phyloP scores from a whole-genome alignment of 2,797 vertebrate species.

The Catharus ustulatus region DNA sequence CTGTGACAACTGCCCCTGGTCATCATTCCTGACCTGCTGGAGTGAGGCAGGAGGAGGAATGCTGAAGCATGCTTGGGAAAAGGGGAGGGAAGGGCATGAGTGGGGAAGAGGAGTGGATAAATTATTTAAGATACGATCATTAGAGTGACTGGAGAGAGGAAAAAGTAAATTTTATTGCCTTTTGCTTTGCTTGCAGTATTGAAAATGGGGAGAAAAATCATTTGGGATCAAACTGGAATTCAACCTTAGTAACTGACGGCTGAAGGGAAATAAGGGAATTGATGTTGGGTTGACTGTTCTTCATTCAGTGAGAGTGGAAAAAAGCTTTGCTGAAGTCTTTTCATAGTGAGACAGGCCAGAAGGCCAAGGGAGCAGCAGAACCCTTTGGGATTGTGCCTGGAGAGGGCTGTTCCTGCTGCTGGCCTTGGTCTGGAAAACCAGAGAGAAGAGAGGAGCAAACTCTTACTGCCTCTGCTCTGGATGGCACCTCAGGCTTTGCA shows the following conservation, averaged over 20 bases:
- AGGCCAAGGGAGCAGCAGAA: not conserved
- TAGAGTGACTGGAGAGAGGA: not conserved
- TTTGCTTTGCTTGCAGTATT: constrained; percentile 41
- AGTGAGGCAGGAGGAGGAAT: constrained; percentile 25
- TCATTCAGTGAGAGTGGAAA: not conserved
- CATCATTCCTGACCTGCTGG: not conserved
- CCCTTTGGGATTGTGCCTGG: not conserved
- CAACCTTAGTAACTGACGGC: not conserved
- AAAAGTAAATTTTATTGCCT: not conserved
- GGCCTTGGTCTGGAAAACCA: not conserved
- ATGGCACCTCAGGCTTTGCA: not conserved
- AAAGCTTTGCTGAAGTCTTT: not conserved
- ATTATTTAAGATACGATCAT: constrained; percentile 52
- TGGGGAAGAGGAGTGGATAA: not conserved
- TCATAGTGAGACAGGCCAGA: not conserved
- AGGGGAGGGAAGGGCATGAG: not conserved
- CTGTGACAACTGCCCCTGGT: constrained; percentile 1
- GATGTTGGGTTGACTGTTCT: not conserved
- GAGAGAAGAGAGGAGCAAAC: not conserved
- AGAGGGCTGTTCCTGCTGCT: not conserved
- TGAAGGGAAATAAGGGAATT: not conserved
- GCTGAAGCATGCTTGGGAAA: not conserved
- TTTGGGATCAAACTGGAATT: constrained; percentile 33
- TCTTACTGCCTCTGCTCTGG: fast-evolving
- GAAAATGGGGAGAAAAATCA: constrained; percentile 14